Percentiles rank a stretch among this genome's conserved stretches.
Conservation (phyloP, 2,888 invertebrate genomes). For the Tetanocera ferruginea region DNA sequence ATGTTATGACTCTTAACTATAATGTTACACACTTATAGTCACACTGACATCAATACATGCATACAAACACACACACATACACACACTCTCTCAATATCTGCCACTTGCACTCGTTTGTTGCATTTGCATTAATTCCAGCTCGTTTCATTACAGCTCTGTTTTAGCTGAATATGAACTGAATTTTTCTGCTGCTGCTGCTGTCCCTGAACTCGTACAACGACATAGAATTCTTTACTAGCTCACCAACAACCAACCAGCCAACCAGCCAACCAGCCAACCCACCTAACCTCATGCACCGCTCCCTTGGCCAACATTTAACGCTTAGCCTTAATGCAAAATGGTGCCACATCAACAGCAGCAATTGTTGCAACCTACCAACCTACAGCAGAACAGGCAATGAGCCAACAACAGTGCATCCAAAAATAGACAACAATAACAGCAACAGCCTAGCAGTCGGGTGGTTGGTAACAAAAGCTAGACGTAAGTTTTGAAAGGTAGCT, state of each 20-base stretch:
- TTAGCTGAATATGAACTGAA: not conserved
- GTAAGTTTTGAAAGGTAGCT: not conserved
- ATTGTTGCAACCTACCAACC: slow-evolving; percentile 5
- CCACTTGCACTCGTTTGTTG: not conserved
- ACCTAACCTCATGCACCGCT: not conserved
- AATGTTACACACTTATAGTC: no score
- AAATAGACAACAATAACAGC: slow-evolving; percentile 1
- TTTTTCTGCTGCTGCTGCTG: slow-evolving; percentile 17
- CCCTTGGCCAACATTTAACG: not conserved
- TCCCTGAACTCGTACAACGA: slow-evolving; percentile 52
- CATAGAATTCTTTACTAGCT: slow-evolving; percentile 40
- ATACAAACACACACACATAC: not conserved
- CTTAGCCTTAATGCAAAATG: not conserved
- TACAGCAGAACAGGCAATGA: not conserved
- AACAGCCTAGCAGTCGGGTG: not conserved
- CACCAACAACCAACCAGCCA: not conserved
- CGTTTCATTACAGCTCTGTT: not conserved
- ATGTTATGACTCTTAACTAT: no score
- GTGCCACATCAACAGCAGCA: slow-evolving; percentile 12
- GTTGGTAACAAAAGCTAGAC: not conserved
- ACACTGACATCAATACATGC: not conserved
- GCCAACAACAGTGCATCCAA: not conserved
- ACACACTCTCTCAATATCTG: not conserved
- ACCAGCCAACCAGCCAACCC: slow-evolving; percentile 2
- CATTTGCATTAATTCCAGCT: not conserved